Evolutionary conservation across 2,797 vertebrate species (phyloP).

Genomic region (Spheniscus humboldti): DNA sequence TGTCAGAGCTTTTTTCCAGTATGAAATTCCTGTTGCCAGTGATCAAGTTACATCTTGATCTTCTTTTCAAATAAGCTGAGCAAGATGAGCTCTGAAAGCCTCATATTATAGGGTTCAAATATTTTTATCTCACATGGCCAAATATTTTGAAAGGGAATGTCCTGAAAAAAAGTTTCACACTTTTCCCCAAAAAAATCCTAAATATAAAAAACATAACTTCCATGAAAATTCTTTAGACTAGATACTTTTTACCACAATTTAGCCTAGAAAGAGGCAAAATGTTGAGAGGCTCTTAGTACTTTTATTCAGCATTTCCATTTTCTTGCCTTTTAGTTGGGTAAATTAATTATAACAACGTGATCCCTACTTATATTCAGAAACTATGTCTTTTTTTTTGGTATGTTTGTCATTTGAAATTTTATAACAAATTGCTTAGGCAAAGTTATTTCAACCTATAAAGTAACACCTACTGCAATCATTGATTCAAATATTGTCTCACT

Average conservation of each 20-base stretch:
- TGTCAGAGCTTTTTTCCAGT: background rate
- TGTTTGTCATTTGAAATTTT: background rate
- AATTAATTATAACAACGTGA: background rate
- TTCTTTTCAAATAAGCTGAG: background rate
- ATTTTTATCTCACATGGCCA: background rate
- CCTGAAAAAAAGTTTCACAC: background rate
- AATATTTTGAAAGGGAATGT: background rate
- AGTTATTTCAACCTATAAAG: background rate
- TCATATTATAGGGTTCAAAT: background rate
- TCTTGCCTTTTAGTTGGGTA: background rate
- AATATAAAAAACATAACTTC: background rate
- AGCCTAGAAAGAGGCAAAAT: background rate
- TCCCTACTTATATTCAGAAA: background rate
- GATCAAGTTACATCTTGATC: background rate
- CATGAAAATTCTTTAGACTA: background rate
- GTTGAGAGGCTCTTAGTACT: background rate
- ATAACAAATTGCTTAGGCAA: background rate
- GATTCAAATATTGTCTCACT: background rate
- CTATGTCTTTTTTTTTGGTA: background rate
- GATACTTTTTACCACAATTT: background rate
- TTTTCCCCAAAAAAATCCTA: rapidly evolving
- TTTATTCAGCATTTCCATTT: background rate
- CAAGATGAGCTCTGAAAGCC: background rate
- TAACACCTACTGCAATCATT: background rate
- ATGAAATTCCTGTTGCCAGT: background rate